These are phyloP conservation scores for Cygnus olor DNA, from an alignment of 2,797 vertebrate species.

Conservation along the genomic window DNA sequence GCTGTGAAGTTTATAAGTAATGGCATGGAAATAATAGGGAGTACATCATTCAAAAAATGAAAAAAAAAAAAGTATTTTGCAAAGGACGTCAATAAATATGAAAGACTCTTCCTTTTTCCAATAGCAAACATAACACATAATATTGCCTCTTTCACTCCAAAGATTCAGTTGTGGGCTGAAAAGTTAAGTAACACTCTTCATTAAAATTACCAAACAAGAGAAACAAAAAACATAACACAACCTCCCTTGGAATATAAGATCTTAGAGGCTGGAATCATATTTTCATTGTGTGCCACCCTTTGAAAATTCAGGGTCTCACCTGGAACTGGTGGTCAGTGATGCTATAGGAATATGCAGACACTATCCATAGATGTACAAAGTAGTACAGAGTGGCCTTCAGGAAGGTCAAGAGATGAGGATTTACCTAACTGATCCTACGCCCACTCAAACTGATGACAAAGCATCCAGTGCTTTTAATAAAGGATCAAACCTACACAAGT, in stretches of 20 bases:
- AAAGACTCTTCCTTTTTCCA: conserved; percentile 5
- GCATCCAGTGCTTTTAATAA: conserved; percentile 52
- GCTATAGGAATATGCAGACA: neutral
- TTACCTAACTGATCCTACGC: neutral
- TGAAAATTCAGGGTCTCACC: neutral
- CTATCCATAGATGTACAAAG: neutral
- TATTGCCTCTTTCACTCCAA: neutral
- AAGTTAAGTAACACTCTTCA: neutral
- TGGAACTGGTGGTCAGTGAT: neutral
- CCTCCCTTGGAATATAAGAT: neutral
- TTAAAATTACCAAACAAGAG: neutral
- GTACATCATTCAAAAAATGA: neutral
- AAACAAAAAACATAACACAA: neutral
- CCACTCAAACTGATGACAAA: conserved; percentile 45
- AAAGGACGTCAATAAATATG: neutral
- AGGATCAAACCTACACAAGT: conserved; percentile 20
- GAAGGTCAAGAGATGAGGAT: conserved; percentile 6
- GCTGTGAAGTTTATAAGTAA: conserved; percentile 44
- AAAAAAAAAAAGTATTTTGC: neutral
- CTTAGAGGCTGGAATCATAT: neutral
- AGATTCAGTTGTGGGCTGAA: neutral
- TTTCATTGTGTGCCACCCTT: neutral
- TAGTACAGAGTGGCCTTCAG: conserved; percentile 23
- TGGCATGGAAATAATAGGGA: conserved; percentile 58
- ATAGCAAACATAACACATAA: neutral